Percentiles rank a stretch among this genome's conserved stretches.
Evolutionary conservation across 1,140 invertebrate genomes (phyloP).

Genomic region (Achatina immaculata): DNA sequence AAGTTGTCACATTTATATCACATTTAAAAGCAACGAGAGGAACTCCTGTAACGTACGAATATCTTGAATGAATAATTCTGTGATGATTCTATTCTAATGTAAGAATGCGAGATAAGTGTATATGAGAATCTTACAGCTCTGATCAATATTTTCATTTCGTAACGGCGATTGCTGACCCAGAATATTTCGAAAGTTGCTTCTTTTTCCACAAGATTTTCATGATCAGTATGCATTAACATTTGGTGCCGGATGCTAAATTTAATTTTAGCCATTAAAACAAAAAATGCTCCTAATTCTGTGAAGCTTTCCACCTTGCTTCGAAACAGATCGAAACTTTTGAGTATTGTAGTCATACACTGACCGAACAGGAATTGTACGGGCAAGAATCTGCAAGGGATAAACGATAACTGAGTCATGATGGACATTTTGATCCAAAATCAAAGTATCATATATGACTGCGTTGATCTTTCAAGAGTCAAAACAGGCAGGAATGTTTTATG

Average conservation of each 20-base stretch:
- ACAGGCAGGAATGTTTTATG: constrained; percentile 4
- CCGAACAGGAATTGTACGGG: neutral
- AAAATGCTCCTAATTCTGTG: no score
- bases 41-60: neutral
- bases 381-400: neutral
- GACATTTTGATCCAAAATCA: neutral
- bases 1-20: constrained; percentile 1
- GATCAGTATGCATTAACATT: no score
- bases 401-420: neutral
- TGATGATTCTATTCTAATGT: neutral
- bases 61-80: neutral
- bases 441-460: neutral
- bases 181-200: no score
- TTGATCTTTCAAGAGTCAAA: neutral
- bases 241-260: no score
- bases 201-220: no score
- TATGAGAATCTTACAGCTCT: no score
- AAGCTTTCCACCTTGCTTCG: no score
- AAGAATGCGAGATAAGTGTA: neutral
- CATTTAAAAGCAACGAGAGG: neutral
- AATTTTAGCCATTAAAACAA: no score
- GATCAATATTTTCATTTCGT: no score
- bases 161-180: no score
- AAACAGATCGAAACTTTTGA: no score
- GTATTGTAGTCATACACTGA: no score